Conservation (phyloP, 2,888 invertebrate species). For the Enchytraeus crypticus region DNA sequence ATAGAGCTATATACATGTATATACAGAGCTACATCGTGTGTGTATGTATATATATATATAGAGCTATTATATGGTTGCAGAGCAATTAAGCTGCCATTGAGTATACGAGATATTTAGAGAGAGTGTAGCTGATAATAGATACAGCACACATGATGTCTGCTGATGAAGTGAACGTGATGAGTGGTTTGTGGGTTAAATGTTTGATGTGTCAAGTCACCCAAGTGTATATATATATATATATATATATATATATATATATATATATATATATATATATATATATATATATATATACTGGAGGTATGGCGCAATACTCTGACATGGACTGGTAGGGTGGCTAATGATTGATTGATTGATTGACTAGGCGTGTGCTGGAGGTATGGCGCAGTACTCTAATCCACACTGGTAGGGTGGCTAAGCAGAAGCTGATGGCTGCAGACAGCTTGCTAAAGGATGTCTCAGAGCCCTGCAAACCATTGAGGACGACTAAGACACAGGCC, state of each 20-base stretch:
- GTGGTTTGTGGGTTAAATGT: neutral
- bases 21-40: no score
- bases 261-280: slow-evolving; percentile 20
- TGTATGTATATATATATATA: no score
- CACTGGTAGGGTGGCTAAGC: slow-evolving; percentile 82
- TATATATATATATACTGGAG: no score
- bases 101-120: no score
- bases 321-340: neutral
- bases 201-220: neutral
- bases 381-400: slow-evolving; percentile 92
- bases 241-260: slow-evolving; percentile 19
- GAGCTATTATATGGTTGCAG: no score
- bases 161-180: no score
- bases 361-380: slow-evolving; percentile 93
- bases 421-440: slow-evolving; percentile 82
- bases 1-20: no score
- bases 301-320: neutral
- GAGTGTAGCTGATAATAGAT: no score
- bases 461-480: slow-evolving; percentile 78
- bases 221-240: slow-evolving; percentile 16
- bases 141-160: no score
- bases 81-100: no score
- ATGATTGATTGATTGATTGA: neutral
- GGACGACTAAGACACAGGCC: slow-evolving; percentile 66
- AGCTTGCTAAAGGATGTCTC: slow-evolving; percentile 89